Conservation (phyloP, 2,797 vertebrate genomes). For the Tiaroga cobitis region DNA sequence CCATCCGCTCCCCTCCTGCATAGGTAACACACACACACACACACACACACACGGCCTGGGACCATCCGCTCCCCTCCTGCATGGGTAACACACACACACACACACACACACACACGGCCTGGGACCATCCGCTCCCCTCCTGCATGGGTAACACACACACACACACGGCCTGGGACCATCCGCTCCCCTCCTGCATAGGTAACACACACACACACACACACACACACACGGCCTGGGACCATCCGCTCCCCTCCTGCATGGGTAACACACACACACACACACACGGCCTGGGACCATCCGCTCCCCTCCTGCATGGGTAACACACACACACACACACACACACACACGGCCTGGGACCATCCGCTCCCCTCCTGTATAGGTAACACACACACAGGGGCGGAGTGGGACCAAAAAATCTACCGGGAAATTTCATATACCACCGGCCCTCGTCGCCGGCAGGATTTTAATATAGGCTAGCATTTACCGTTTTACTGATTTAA, state of each 20-base stretch:
- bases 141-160: constrained; percentile 85
- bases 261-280: constrained; percentile 73
- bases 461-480: too few relatives aligned
- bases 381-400: constrained; percentile 69
- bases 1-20: constrained; percentile 96
- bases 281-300: too few relatives aligned
- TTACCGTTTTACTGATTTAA: too few relatives aligned
- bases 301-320: constrained; percentile 96
- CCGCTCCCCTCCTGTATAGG: constrained; percentile 97
- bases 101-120: too few relatives aligned
- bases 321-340: neutral
- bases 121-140: too few relatives aligned
- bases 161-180: too few relatives aligned
- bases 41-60: too few relatives aligned
- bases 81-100: constrained; percentile 80
- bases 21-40: constrained; percentile 77
- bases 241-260: constrained; percentile 96
- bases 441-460: too few relatives aligned
- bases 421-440: too few relatives aligned
- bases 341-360: too few relatives aligned
- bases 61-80: constrained; percentile 95
- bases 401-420: too few relatives aligned
- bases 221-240: too few relatives aligned
- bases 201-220: constrained; percentile 43
- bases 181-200: constrained; percentile 97